Base-by-base conservation (phyloP, 2,888 invertebrate species). In the Steinernema carpocapsae region DNA sequence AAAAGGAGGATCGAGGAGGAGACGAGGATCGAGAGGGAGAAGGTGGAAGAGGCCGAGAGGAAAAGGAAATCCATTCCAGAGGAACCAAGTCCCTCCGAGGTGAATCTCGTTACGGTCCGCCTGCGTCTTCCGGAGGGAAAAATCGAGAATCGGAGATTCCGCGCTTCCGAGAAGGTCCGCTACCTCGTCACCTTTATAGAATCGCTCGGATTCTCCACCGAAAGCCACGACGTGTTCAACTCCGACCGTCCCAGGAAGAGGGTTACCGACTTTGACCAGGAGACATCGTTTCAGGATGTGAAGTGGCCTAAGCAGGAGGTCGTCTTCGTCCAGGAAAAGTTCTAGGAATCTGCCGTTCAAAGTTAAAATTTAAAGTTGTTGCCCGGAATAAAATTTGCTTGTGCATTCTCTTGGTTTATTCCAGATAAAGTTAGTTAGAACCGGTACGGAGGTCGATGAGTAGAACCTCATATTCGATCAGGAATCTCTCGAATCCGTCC, bases 321-420 rank as follows among this genome's bases (percentile, higher is more conserved):
- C 4, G 22, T 56, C 56, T 19, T 56, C 14, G 56, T 56, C 22
- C 19, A 56, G 56, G 56, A 56, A 22, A 56, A 24, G 56, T 26
- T 56, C 24, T 56, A 56, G 22, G 22, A 26, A 3, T 24, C 14
- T 14, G 48, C 19, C 19, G 4, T 48, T 19, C 3, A 3, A 48
- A 48, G 3, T 48, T 17, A n/a, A 4, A 48, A 48, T 7, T 48
- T 7, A 48, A 48, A 14, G 19, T 17, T 48, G 3, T 48, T 48
- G 48, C 14, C 17, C 3, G 37, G 10, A 37, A 37, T 10, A 37
- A 37, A 10, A 37, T n/a, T n/a, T n/a, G n/a, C n/a, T n/a, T n/a
- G n/a, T n/a, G n/a, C n/a, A n/a, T n/a, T n/a, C n/a, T n/a, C n/a
- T n/a, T n/a, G n/a, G 37, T 37, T 6, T 10, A 37, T 37, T 37